Percentiles rank a stretch among this genome's conserved stretches.
These are phyloP conservation scores for Coendou prehensilis DNA, from an alignment of 2,797 vertebrate species.

Conservation along the genomic window DNA sequence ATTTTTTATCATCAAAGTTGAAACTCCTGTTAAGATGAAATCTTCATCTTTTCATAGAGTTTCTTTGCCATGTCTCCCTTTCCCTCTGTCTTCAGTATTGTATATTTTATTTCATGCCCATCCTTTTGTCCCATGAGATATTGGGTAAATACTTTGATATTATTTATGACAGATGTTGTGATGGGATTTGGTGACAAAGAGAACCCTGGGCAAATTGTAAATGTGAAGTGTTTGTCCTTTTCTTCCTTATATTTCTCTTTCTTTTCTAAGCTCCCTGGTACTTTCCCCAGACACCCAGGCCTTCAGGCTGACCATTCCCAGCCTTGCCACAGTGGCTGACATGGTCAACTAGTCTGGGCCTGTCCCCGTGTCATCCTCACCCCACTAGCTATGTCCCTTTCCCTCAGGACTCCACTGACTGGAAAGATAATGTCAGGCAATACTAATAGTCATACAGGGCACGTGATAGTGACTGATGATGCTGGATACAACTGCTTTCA, in stretches of 20 bases:
- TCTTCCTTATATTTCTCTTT: background rate
- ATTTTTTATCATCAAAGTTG: background rate
- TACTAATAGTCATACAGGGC: background rate
- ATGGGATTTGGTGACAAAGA: constrained; percentile 59
- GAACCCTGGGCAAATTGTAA: constrained; percentile 30
- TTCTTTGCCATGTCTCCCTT: background rate
- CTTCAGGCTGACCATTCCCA: rapidly evolving
- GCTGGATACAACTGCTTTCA: background rate
- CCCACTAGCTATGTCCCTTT: background rate
- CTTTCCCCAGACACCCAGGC: background rate
- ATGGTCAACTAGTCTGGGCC: too few species aligned
- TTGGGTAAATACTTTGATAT: constrained; percentile 52
- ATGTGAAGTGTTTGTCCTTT: constrained; percentile 29
- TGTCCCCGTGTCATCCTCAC: background rate
- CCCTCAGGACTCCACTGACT: background rate
- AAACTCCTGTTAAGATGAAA: constrained; percentile 61
- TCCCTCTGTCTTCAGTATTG: background rate
- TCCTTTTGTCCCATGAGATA: constrained; percentile 23
- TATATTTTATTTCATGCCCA: constrained; percentile 13
- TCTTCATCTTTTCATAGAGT: background rate
- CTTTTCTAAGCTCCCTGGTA: background rate
- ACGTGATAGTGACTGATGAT: background rate
- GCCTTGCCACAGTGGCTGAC: background rate
- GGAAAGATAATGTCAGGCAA: background rate
- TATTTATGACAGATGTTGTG: constrained; percentile 64